Conservation (phyloP, 2,113 vertebrate species). For the Corvus cornix region DNA sequence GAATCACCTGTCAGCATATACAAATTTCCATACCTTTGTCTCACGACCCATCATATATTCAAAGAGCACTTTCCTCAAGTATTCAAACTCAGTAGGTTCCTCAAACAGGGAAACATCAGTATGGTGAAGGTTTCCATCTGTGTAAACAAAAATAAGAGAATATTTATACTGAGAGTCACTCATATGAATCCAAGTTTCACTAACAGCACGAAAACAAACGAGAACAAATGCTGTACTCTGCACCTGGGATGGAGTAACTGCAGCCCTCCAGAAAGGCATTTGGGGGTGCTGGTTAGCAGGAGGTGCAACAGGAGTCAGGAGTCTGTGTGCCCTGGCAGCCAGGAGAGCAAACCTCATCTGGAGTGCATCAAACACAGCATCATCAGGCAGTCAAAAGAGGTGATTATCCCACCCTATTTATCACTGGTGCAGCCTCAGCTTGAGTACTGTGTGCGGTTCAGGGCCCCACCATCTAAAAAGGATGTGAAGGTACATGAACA, state of each 20-base stretch:
- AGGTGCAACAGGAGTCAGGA: not conserved
- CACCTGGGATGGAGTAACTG: not conserved
- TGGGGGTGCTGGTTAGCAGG: not conserved
- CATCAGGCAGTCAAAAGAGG: fast-evolving
- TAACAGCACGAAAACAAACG: not conserved
- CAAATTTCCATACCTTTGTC: slow-evolving; percentile 85
- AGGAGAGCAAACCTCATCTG: not conserved
- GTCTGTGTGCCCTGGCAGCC: not conserved
- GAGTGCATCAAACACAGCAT: not conserved
- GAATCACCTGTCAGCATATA: not conserved
- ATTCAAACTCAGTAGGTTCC: slow-evolving; percentile 94
- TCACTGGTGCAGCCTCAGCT: not conserved
- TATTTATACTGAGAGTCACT: not conserved
- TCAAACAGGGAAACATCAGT: slow-evolving; percentile 75
- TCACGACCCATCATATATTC: slow-evolving; percentile 99
- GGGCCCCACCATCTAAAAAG: not conserved
- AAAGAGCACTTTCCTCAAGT: slow-evolving; percentile 94
- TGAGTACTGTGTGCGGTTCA: not conserved
- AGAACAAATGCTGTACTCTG: not conserved
- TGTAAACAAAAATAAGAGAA: slow-evolving; percentile 31
- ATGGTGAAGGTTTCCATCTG: slow-evolving; percentile 81
- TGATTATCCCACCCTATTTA: not conserved
- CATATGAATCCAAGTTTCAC: not conserved
- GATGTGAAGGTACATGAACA: not conserved
- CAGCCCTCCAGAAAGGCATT: not conserved